Evolutionary conservation across 2,888 invertebrate genomes (phyloP).

Genomic region (Lordiphosa fenestrarum): DNA sequence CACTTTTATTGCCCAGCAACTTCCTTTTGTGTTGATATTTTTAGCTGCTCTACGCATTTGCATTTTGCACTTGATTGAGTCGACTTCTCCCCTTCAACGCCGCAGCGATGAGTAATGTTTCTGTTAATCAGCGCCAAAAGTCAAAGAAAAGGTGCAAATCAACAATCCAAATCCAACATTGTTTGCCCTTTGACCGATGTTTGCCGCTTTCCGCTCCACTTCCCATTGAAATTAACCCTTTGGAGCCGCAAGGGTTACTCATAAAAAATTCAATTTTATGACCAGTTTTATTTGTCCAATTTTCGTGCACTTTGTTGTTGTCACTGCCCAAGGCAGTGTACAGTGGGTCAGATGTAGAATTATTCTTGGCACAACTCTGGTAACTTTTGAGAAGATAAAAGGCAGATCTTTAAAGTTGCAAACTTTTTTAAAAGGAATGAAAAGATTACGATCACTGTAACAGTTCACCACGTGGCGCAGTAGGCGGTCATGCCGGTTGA

Average conservation of each 20-base stretch:
- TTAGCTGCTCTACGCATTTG: slow-evolving; percentile 47
- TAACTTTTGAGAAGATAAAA: too few species aligned
- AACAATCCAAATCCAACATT: slow-evolving; percentile 53
- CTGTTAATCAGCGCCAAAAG: slow-evolving; percentile 62
- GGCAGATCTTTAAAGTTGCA: too few species aligned
- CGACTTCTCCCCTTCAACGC: slow-evolving; percentile 1
- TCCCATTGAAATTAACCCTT: slow-evolving; percentile 63
- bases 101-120: slow-evolving; percentile 63
- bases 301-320: slow-evolving; percentile 39
- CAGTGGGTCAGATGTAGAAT: too few species aligned
- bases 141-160: slow-evolving; percentile 64
- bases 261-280: slow-evolving; percentile 76
- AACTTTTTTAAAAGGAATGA: too few species aligned
- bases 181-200: slow-evolving; percentile 37
- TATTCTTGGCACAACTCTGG: not conserved
- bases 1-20: slow-evolving; percentile 53
- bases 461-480: too few species aligned
- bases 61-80: slow-evolving; percentile 69
- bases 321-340: too few species aligned
- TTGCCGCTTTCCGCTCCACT: slow-evolving; percentile 45
- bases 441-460: too few species aligned
- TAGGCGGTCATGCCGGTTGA: too few species aligned
- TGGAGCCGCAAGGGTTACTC: slow-evolving; percentile 50
- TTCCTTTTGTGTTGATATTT: slow-evolving; percentile 61
- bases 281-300: slow-evolving; percentile 67